phyloP scores from a whole-genome alignment of 2,888 invertebrate genomes.

The Mayetiola destructor region DNA sequence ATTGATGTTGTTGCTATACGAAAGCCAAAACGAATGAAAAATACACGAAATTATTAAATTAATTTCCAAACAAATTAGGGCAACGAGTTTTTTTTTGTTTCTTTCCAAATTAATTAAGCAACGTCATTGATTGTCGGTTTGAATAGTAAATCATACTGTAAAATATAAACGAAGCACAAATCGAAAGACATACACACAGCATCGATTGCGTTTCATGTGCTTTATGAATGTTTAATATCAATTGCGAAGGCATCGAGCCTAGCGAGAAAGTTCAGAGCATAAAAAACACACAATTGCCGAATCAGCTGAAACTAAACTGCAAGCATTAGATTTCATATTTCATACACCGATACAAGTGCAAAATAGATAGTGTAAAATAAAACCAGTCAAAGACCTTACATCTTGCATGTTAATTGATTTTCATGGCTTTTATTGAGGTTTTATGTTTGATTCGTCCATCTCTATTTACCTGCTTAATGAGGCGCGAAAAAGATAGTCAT shows the following conservation, averaged over 20 bases:
- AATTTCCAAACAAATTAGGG: not conserved
- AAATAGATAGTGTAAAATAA: not conserved
- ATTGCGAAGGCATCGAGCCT: not conserved
- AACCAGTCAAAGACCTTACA: conserved; percentile 11
- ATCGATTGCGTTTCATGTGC: conserved; percentile 3
- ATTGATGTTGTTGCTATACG: no score
- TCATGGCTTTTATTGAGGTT: conserved; percentile 7
- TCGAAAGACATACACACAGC: no score
- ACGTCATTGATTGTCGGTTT: conserved; percentile 9
- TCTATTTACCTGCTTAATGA: not conserved
- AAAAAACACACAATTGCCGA: not conserved
- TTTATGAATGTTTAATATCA: conserved; percentile 10
- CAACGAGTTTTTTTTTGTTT: not conserved
- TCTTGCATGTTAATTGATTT: conserved; percentile 11
- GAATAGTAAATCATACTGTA: no score
- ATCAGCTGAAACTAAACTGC: no score
- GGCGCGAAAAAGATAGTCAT: not conserved
- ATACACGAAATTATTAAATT: no score
- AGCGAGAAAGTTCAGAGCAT: not conserved
- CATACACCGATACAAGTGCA: not conserved
- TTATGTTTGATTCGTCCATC: not conserved
- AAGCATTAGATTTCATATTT: no score
- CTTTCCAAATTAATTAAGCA: not conserved
- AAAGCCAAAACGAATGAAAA: no score
- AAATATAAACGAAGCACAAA: not conserved